Evolutionary conservation across 2,888 invertebrate genomes (phyloP), one percentile per base, ranked within the genome.

Genomic region (Lysandra bellargus): DNA sequence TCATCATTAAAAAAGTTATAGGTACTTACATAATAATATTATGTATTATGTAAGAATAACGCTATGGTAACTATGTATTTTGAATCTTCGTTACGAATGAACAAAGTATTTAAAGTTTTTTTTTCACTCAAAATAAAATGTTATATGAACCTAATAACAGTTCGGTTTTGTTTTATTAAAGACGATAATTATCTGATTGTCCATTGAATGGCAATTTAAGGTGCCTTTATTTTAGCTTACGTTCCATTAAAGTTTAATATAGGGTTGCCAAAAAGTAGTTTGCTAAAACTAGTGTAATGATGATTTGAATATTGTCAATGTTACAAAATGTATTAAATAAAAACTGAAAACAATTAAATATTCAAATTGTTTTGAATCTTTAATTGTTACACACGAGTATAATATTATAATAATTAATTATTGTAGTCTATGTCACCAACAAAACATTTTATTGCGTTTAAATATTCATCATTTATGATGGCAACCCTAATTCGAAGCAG

Each of bases 401-500:
- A 23, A 23, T 23, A 23, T 23, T 23, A 23, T 23, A 12, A 49
- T 49, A 9, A 49, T 2, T 40, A 40, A 1, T 40, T 9, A 49
- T 49, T 49, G 49, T 49, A 49, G 49, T 49, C 2, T 49, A 0
- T 49, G 49, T 2, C 2, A 49, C 9, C 2, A 49, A 49, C 9
- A 9, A 9, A 9, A 2, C 9, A 49, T 61, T 61, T 61, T 61
- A 23, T 61, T 61, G 61, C 61, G 14, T 61, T 23, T 61, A 61
- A 57, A 57, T 53, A 53, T 57, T 57, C 23, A 64, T 64, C 1
- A 30, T 9, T 37, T 69, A 69, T 4, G 14, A 4, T 2, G 69
- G 85, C 86, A 87, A 86, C 86, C 87, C 87, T 90, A 88, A 89
- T 87, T 87, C 85, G 86, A 88, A 86, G 86, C 87, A 89, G 88